Evolutionary conservation across 2,888 invertebrate species (phyloP).

Genomic region (Agrotis ipsilon): DNA sequence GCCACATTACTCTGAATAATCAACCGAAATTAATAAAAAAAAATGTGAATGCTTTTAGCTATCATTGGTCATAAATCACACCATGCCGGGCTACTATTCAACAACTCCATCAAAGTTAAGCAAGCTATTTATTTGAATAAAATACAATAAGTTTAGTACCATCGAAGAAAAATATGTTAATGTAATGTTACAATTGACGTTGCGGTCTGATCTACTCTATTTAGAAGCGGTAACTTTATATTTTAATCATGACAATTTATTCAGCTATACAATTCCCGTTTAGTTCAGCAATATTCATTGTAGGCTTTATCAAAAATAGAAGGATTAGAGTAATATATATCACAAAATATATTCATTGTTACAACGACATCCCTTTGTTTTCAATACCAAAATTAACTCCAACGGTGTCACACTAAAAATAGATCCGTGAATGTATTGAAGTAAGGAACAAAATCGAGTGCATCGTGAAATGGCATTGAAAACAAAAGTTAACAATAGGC

Average conservation of each 20-base stretch:
- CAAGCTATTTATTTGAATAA: constrained; percentile 37
- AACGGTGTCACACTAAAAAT: constrained; percentile 36
- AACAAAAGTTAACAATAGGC: constrained; percentile 86
- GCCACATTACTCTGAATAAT: neutral
- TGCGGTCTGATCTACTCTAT: constrained; percentile 70
- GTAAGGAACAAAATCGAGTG: constrained; percentile 45
- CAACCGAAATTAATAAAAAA: neutral
- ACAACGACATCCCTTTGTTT: constrained; percentile 84
- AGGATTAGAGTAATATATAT: constrained; percentile 90
- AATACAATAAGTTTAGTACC: constrained; percentile 59
- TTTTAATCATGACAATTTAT: constrained; percentile 66
- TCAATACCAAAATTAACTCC: constrained; percentile 79
- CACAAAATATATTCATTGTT: constrained; percentile 91
- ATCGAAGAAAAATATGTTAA: constrained; percentile 54
- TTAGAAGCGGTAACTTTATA: constrained; percentile 69
- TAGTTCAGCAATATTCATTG: constrained; percentile 84
- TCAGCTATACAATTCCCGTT: constrained; percentile 86
- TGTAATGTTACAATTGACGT: constrained; percentile 74
- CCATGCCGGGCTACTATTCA: constrained; percentile 18
- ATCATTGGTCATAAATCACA: constrained; percentile 41
- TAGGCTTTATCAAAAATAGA: constrained; percentile 91
- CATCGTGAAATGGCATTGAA: constrained; percentile 80
- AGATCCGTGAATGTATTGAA: constrained; percentile 22
- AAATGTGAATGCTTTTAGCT: constrained; percentile 42
- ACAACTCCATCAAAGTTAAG: constrained; percentile 31